Evolutionary conservation across 2,113 vertebrate species (phyloP).

Genomic region (Sceloporus tristichus): DNA sequence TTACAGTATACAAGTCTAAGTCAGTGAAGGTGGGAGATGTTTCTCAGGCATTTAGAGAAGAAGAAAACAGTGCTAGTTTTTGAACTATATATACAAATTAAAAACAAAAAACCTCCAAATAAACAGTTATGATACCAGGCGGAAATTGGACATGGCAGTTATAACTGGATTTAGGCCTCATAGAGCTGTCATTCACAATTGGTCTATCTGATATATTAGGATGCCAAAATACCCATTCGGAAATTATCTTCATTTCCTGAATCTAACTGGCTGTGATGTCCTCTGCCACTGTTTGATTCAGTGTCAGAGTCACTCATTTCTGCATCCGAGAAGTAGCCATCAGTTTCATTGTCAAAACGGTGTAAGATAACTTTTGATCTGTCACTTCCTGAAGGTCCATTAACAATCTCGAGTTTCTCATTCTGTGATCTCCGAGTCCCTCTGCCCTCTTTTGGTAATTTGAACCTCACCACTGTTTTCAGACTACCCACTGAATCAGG

Average conservation of each 20-base stretch:
- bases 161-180: slow-evolving; percentile 73
- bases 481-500: slow-evolving; percentile 79
- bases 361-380: slow-evolving; percentile 76
- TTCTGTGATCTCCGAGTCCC: slow-evolving; percentile 72
- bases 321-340: slow-evolving; percentile 93
- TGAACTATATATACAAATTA: slow-evolving; percentile 75
- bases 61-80: slow-evolving; percentile 78
- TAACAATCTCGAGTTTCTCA: slow-evolving; percentile 67
- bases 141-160: slow-evolving; percentile 80
- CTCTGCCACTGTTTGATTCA: slow-evolving; percentile 78
- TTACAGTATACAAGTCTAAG: slow-evolving; percentile 55
- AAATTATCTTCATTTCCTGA: slow-evolving; percentile 90
- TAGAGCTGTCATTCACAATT: neutral
- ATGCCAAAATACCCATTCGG: slow-evolving; percentile 92
- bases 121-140: slow-evolving; percentile 67
- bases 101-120: slow-evolving; percentile 65
- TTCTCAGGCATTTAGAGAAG: slow-evolving; percentile 75
- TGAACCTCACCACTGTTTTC: slow-evolving; percentile 79
- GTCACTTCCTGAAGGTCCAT: slow-evolving; percentile 65
- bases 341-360: slow-evolving; percentile 84
- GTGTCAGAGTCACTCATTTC: slow-evolving; percentile 91
- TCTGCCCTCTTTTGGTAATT: slow-evolving; percentile 84
- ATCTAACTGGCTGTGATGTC: slow-evolving; percentile 85
- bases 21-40: slow-evolving; percentile 74
- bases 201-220: slow-evolving; percentile 77